Base-by-base conservation (phyloP, 2,113 vertebrate species). In the Dasyornis broadbenti region DNA sequence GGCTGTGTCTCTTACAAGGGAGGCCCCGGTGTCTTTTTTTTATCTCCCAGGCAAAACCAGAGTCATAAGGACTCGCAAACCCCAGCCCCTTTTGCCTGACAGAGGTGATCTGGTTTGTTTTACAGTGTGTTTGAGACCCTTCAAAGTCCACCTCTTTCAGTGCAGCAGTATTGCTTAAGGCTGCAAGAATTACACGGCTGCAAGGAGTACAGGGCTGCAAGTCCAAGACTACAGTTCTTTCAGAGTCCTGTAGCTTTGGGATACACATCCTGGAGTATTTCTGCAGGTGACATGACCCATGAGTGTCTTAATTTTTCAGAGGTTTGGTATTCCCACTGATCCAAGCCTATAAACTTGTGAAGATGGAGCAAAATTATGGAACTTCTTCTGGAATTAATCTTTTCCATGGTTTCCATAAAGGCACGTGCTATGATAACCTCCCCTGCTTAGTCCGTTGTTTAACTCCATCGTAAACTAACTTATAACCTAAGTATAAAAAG, bases 41-140 rank as follows among this genome's bases (percentile, higher is more conserved):
- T 13, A 30, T 39, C 27, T 39, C 27, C 52, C 13, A 28, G 56
- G 23, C 22, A 65, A 37, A 65, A 37, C 33, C 4, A 0, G 19
- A 44, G 37, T 45, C 4, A 0, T 66, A 14, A 52, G 28, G 37
- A 45, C 44, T 73, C 2, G 0, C 52, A 66, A 45, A 53, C 19
- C 23, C 19, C 77, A n/a, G 60, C 28, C 27, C 23, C 18, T 8
- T 59, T 73, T 39, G 52, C 39, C 27, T n/a, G 24, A 30, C 37
- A 59, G 61, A 44, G 37, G 37, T 57, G 37, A 37, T 50, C 59
- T 50, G 66, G 31, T 72, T 72, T 65, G 31, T 37, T 72, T 73
- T 37, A 50, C 26, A 13, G 35, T 13, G 35, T 31, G 50, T 57
- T 50, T 57, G 33, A 37, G 31, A 57, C 27, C 31, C 30, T 31